phyloP scores from a whole-genome alignment of 2,888 invertebrate genomes.

The Pseudococcus jackbeardsleyi region DNA sequence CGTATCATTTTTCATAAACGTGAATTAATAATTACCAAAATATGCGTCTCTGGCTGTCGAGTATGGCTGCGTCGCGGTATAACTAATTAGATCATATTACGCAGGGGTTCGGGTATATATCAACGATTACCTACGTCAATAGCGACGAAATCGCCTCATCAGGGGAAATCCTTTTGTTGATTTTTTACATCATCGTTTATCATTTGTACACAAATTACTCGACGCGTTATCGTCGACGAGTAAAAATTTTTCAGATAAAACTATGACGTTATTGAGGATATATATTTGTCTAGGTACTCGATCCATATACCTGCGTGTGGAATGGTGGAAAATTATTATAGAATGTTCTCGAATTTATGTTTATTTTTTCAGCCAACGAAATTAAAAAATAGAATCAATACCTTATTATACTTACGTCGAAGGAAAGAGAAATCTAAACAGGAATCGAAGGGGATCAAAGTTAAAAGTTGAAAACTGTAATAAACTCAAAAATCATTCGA shows the following conservation, averaged over 20 bases:
- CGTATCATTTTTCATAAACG: not conserved
- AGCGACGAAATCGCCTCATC: not conserved
- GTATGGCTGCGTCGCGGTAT: not conserved
- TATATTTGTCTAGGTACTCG: not conserved
- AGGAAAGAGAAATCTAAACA: no score
- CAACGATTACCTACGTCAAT: not conserved
- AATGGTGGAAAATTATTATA: not conserved
- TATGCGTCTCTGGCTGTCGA: not conserved
- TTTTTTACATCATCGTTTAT: constrained; percentile 4
- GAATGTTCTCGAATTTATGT: not conserved
- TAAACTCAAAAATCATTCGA: no score
- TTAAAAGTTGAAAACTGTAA: no score
- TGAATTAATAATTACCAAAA: not conserved
- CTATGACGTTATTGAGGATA: not conserved
- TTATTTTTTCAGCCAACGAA: no score
- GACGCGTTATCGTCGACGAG: not conserved
- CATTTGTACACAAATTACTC: not conserved
- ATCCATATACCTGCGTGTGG: not conserved
- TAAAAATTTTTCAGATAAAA: not conserved
- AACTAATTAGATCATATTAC: not conserved
- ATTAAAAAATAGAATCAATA: no score
- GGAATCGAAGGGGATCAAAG: no score
- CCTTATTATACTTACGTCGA: no score
- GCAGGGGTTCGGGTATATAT: not conserved
- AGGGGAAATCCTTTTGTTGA: constrained; percentile 22